phyloP scores from a whole-genome alignment of 1,140 invertebrate genomes.

The Drosophila persimilis region DNA sequence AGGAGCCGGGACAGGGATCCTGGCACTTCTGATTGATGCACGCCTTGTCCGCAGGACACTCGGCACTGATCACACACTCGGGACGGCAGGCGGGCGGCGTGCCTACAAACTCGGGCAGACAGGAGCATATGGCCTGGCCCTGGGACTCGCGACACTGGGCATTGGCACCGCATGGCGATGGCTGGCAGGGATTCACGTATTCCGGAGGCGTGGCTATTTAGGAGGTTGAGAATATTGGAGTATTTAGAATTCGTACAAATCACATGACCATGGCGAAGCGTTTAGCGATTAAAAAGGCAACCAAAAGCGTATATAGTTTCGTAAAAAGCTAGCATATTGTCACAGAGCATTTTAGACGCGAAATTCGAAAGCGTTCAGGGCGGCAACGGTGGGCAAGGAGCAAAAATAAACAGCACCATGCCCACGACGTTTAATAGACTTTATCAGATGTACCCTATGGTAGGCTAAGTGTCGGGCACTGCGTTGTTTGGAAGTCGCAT shows the following conservation, averaged over 20 bases:
- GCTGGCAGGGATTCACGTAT: slow-evolving; percentile 89
- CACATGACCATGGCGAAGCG: slow-evolving; percentile 47
- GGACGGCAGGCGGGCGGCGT: slow-evolving; percentile 90
- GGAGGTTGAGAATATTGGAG: background rate
- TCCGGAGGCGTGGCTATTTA: slow-evolving; percentile 82
- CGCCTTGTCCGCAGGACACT: slow-evolving; percentile 90
- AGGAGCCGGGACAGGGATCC: slow-evolving; percentile 92
- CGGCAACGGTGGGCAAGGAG: too few species aligned
- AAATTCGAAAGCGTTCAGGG: background rate
- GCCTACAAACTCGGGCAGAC: slow-evolving; percentile 89
- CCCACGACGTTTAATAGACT: background rate
- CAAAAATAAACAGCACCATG: too few species aligned
- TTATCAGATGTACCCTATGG: slow-evolving; percentile 20
- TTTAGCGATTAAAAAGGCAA: slow-evolving; percentile 33
- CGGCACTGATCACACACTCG: slow-evolving; percentile 92
- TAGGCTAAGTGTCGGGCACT: background rate
- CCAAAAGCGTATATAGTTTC: slow-evolving; percentile 35
- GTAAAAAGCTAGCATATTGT: slow-evolving; percentile 43
- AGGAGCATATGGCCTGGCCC: slow-evolving; percentile 91
- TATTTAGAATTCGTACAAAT: slow-evolving; percentile 29
- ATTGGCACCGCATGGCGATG: slow-evolving; percentile 88
- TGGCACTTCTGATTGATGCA: slow-evolving; percentile 93
- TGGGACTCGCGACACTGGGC: slow-evolving; percentile 89
- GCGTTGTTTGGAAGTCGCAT: slow-evolving; percentile 10
- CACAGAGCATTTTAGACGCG: slow-evolving; percentile 25